Evolutionary conservation across 1,140 invertebrate species (phyloP).

Genomic region (Latrodectus geometricus): DNA sequence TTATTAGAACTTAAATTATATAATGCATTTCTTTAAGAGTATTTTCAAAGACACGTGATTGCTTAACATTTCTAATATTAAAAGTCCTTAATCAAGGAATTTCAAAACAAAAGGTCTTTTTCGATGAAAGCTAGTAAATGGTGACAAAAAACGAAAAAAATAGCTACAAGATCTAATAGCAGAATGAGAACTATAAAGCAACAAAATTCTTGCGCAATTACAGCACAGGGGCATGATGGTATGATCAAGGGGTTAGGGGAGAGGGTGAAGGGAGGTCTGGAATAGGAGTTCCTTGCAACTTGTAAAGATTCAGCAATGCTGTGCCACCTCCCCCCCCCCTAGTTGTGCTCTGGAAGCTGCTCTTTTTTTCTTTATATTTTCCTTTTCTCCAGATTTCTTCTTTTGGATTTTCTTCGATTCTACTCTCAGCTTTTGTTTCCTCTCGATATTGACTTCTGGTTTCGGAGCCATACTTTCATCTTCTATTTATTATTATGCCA

Average conservation of each 20-base stretch:
- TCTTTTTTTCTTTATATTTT: slow-evolving; percentile 19
- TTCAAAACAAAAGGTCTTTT: neutral
- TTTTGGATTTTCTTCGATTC: slow-evolving; percentile 38
- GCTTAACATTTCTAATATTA: too few species aligned
- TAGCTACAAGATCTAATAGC: slow-evolving; percentile 32
- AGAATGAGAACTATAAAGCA: slow-evolving; percentile 36
- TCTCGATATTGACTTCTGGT: slow-evolving; percentile 56
- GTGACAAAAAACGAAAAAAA: slow-evolving; percentile 16
- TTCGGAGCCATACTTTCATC: slow-evolving; percentile 44
- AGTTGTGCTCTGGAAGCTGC: neutral
- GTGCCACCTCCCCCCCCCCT: neutral
- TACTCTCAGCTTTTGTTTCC: slow-evolving; percentile 49
- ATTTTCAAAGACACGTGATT: too few species aligned
- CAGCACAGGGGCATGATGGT: slow-evolving; percentile 39
- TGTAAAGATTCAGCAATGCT: slow-evolving; percentile 40
- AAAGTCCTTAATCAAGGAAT: too few species aligned
- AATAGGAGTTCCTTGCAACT: slow-evolving; percentile 13
- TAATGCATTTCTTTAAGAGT: too few species aligned
- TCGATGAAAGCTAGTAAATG: neutral
- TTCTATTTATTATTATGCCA: slow-evolving; percentile 41
- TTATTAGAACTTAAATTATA: too few species aligned
- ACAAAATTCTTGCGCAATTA: slow-evolving; percentile 59
- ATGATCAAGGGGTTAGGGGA: slow-evolving; percentile 21
- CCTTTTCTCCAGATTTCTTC: slow-evolving; percentile 9
- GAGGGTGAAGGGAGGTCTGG: neutral